Evolutionary conservation across 2,113 vertebrate genomes (phyloP).

Genomic region (Cygnus atratus): DNA sequence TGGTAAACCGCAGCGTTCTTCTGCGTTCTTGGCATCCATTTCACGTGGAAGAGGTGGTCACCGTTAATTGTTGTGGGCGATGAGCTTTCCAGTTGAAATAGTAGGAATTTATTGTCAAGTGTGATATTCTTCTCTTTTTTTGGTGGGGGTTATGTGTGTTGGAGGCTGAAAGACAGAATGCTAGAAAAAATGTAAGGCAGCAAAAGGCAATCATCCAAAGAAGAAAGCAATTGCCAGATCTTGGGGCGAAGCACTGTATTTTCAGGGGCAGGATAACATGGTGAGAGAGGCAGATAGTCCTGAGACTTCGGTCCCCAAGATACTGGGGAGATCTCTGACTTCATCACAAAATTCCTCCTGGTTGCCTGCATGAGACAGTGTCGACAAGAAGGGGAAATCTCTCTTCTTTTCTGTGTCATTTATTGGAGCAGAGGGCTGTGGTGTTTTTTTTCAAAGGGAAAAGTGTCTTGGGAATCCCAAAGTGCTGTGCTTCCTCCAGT

Average conservation of each 20-base stretch:
- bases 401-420: neutral
- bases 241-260: neutral
- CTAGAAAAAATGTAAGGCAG: neutral
- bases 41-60: neutral
- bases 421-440: neutral
- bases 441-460: neutral
- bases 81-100: neutral
- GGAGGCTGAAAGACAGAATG: neutral
- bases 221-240: neutral
- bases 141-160: neutral
- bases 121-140: neutral
- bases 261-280: neutral
- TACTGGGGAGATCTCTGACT: neutral
- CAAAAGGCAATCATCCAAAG: neutral
- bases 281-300: neutral
- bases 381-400: fast-evolving
- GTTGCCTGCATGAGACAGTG: fast-evolving
- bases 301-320: neutral
- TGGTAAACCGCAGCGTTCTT: fast-evolving
- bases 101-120: neutral
- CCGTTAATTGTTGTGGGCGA: neutral
- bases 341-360: neutral
- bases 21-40: neutral
- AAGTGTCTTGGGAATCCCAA: neutral
- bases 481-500: fast-evolving